Evolutionary conservation across 92 coral and sea anemone species (phyloP).

Genomic region (Heliopora coerulea): DNA sequence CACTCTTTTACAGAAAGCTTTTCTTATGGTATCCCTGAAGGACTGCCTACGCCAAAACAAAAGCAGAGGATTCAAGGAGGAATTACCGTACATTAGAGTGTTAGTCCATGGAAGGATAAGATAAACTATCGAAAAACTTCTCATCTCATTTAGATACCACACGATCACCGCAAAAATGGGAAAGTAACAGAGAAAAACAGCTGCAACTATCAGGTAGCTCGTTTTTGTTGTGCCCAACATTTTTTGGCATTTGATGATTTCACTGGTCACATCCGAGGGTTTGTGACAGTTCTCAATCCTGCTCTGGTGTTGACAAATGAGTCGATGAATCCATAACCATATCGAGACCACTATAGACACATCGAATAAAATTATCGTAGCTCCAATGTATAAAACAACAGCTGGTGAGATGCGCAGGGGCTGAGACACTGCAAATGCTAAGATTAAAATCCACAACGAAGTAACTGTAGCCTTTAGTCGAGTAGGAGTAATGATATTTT

Average conservation of each 20-base stretch:
- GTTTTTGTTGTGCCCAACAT: slow-evolving; percentile 1
- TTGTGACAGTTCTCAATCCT: neutral
- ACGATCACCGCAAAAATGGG: neutral
- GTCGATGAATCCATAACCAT: slow-evolving; percentile 34
- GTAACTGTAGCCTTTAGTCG: neutral
- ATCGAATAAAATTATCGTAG: too few relatives aligned
- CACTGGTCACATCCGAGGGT: neutral
- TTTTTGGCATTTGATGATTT: neutral
- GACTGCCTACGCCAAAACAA: slow-evolving; percentile 15
- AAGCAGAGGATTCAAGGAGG: neutral
- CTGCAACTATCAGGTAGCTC: slow-evolving; percentile 8
- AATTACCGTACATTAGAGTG: slow-evolving; percentile 11
- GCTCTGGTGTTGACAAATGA: slow-evolving; percentile 3
- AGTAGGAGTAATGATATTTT: neutral
- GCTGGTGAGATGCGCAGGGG: neutral
- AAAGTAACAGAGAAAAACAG: neutral
- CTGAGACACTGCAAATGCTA: neutral
- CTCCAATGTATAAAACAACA: neutral
- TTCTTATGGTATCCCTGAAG: slow-evolving; percentile 6
- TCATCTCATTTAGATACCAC: neutral
- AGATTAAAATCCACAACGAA: too few relatives aligned
- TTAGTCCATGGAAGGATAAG: neutral
- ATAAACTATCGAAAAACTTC: too few relatives aligned
- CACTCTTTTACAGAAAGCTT: too few relatives aligned
- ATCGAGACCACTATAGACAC: neutral